phyloP scores from a whole-genome alignment of 2,888 invertebrate species.

The Apodemia mormo region DNA sequence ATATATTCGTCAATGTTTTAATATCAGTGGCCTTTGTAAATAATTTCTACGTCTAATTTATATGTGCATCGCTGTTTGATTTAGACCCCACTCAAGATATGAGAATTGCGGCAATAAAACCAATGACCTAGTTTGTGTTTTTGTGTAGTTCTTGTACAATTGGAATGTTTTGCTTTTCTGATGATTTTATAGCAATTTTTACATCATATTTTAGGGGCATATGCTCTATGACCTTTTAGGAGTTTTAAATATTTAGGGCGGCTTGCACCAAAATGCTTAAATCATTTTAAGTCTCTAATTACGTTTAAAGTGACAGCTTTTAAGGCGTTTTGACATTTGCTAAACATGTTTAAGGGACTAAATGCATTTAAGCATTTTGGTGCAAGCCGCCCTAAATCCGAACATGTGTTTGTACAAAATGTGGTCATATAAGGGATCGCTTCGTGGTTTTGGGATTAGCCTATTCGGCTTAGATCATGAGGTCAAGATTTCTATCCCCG shows the following conservation, averaged over 20 bases:
- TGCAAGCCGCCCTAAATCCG: too few relatives aligned
- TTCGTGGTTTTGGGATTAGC: too few relatives aligned
- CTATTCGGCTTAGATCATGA: too few relatives aligned
- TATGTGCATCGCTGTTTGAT: conserved; percentile 4
- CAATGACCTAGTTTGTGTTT: conserved; percentile 12
- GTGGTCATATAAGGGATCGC: too few relatives aligned
- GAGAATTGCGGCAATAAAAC: conserved; percentile 4
- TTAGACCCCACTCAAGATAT: conserved; percentile 3
- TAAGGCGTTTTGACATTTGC: too few relatives aligned
- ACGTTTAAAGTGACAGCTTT: too few relatives aligned
- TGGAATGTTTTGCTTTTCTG: conserved; percentile 1
- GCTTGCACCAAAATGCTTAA: too few relatives aligned
- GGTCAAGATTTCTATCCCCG: too few relatives aligned
- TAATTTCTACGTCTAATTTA: background rate
- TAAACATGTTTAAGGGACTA: too few relatives aligned
- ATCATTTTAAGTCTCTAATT: too few relatives aligned
- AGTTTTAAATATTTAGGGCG: background rate
- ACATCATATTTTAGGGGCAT: conserved; percentile 1
- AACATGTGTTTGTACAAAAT: too few relatives aligned
- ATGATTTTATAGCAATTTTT: background rate
- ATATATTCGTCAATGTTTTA: background rate
- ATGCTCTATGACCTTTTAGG: background rate
- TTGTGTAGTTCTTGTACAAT: conserved; percentile 6
- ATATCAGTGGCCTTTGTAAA: background rate
- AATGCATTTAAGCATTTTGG: too few relatives aligned